A percentile compares a stretch with the other conserved stretches of the same genome.
These are phyloP conservation scores for Oceanodroma tethys DNA, from an alignment of 2,113 vertebrate genomes.

Conservation along the genomic window DNA sequence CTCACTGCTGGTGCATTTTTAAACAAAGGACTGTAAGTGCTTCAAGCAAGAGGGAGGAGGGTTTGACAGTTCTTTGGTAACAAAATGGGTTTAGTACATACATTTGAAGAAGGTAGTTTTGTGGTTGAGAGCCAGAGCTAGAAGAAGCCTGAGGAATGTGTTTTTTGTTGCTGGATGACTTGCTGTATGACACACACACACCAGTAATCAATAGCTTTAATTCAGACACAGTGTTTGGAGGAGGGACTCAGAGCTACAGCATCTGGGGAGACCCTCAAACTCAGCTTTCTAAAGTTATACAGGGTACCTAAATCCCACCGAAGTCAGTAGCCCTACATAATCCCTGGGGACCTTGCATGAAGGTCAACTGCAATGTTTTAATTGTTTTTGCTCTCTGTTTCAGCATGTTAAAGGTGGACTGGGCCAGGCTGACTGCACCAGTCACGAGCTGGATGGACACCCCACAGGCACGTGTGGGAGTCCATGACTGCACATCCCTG, in stretches of 20 bases:
- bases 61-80: background rate
- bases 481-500: background rate
- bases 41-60: background rate
- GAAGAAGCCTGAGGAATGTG: background rate
- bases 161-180: background rate
- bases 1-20: background rate
- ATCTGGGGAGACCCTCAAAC: background rate
- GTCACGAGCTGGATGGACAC: background rate
- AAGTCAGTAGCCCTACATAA: background rate
- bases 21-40: background rate
- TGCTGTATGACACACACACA: background rate
- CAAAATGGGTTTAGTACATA: background rate
- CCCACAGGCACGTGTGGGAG: rapidly evolving
- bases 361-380: background rate
- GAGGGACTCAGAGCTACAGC: background rate
- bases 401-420: background rate
- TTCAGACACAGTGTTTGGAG: background rate
- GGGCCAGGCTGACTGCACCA: background rate
- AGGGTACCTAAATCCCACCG: background rate
- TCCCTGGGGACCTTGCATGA: background rate
- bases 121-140: background rate
- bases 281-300: background rate
- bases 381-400: background rate
- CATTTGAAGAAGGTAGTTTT: background rate
- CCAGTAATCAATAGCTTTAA: background rate